phyloP scores from a whole-genome alignment of 2,797 vertebrate species.

The Liasis olivaceus region DNA sequence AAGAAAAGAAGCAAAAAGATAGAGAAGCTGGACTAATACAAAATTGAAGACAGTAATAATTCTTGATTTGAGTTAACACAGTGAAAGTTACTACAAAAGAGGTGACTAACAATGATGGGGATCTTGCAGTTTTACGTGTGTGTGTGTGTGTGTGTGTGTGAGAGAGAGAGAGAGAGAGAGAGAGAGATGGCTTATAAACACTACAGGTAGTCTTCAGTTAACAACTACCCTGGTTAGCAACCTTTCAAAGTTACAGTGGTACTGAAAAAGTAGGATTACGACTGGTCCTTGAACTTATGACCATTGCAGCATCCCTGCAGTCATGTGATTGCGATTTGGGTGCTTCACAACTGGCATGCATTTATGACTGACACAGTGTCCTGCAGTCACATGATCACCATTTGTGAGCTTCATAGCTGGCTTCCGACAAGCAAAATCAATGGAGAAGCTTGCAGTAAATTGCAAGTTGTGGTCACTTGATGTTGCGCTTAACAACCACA shows the following conservation, averaged over 20 bases:
- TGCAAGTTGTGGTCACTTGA: not conserved
- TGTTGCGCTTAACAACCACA: not conserved
- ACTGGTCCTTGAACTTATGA: not conserved
- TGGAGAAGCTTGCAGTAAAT: not conserved
- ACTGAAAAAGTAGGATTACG: not conserved
- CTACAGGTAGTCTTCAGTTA: not conserved
- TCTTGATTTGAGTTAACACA: not conserved
- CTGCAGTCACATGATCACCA: not conserved
- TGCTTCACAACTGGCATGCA: not conserved
- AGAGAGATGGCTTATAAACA: not conserved
- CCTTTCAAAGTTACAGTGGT: not conserved
- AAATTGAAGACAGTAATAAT: conserved; percentile 3
- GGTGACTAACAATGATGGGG: not conserved
- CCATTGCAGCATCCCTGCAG: not conserved
- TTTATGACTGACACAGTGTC: not conserved
- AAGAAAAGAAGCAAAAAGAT: too few species aligned
- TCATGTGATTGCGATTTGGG: not conserved
- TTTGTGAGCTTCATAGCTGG: not conserved
- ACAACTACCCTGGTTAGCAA: not conserved
- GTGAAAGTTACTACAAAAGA: not conserved
- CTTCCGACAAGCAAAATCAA: not conserved
- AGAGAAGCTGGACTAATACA: conserved; percentile 34
- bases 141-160: not conserved
- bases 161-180: not conserved
- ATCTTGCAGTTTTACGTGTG: not conserved